Evolutionary conservation across 2,797 vertebrate genomes (phyloP).

Genomic region (Cyclura pinguis): DNA sequence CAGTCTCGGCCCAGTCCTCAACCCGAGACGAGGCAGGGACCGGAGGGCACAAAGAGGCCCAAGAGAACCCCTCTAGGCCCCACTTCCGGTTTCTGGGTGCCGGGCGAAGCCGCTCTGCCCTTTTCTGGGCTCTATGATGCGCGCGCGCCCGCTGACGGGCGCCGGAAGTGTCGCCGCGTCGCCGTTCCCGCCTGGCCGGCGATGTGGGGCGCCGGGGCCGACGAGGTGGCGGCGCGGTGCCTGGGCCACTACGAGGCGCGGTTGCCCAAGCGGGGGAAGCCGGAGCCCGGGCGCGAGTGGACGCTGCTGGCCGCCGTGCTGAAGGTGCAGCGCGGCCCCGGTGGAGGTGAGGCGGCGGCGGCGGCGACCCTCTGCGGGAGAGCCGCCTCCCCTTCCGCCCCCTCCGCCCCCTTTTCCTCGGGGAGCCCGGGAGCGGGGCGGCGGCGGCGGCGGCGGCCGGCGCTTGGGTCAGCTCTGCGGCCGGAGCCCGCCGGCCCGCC

Average conservation of each 20-base stretch:
- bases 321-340: constrained; percentile 63
- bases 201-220: constrained; percentile 79
- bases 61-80: background rate
- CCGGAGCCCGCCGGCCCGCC: too few relatives aligned
- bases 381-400: too few relatives aligned
- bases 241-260: constrained; percentile 81
- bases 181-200: background rate
- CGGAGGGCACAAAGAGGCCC: too few relatives aligned
- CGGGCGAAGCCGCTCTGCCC: background rate
- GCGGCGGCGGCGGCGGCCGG: too few relatives aligned
- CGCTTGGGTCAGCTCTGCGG: too few relatives aligned
- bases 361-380: too few relatives aligned
- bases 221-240: constrained; percentile 87
- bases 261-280: constrained; percentile 91
- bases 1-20: too few relatives aligned
- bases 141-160: too few relatives aligned
- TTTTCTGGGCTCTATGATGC: background rate
- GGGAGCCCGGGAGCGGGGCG: too few relatives aligned
- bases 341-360: background rate
- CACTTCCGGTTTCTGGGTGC: background rate
- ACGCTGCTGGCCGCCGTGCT: constrained; percentile 90
- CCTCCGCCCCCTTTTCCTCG: too few relatives aligned
- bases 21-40: too few relatives aligned
- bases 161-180: too few relatives aligned
- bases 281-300: constrained; percentile 89